phyloP scores from a whole-genome alignment of 2,797 vertebrate genomes.

The Florisuga fusca region DNA sequence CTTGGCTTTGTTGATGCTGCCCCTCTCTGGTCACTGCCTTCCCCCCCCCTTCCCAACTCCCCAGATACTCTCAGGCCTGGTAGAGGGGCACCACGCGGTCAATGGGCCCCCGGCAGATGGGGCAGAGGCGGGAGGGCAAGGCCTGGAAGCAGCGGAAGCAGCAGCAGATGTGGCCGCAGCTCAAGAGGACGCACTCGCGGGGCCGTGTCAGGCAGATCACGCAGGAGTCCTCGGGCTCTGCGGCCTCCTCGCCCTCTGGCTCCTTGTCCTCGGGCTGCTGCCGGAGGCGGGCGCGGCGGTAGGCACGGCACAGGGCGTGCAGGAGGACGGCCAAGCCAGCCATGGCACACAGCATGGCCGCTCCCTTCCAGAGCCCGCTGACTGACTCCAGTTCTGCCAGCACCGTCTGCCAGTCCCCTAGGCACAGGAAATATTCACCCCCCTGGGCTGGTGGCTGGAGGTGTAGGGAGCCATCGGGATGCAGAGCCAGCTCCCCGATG shows the following conservation, averaged over 20 bases:
- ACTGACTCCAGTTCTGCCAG: conserved; percentile 72
- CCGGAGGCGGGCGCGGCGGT: conserved; percentile 51
- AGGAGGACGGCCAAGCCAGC: conserved; percentile 73
- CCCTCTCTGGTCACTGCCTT: neutral
- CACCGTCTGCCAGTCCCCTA: conserved; percentile 82
- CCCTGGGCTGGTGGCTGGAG: conserved; percentile 83
- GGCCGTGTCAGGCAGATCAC: conserved; percentile 84
- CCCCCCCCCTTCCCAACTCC: too few relatives aligned
- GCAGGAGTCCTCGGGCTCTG: conserved; percentile 72
- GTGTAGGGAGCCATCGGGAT: conserved; percentile 80
- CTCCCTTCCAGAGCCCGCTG: conserved; percentile 78
- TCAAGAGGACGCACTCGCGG: conserved; percentile 85
- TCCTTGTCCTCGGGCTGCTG: conserved; percentile 75
- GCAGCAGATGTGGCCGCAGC: conserved; percentile 91
- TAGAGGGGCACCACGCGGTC: conserved; percentile 86
- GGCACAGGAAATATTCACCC: conserved; percentile 83
- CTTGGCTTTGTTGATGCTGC: accelerated
- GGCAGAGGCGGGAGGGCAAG: conserved; percentile 80
- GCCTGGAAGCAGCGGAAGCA: conserved; percentile 87
- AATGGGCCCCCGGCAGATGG: conserved; percentile 86
- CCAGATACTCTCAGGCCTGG: conserved; percentile 56
- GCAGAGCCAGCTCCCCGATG: conserved; percentile 85
- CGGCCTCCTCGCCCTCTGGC: conserved; percentile 23
- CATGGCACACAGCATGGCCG: conserved; percentile 70
- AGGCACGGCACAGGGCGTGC: conserved; percentile 77